These are phyloP conservation scores for Bubo bubo DNA, from an alignment of 2,113 vertebrate species.

Conservation along the genomic window DNA sequence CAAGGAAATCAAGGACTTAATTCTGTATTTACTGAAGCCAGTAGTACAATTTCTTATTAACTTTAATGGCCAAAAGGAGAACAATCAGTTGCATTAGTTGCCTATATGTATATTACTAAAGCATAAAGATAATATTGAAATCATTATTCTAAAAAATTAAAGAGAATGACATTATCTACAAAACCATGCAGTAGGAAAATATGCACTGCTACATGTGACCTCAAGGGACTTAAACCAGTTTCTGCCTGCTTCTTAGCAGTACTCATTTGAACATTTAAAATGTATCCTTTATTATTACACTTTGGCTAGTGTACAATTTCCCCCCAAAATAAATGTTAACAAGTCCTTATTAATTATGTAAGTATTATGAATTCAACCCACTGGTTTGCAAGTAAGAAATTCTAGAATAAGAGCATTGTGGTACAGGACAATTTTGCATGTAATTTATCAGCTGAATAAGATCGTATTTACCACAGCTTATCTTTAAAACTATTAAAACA, in stretches of 20 bases:
- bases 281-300: not conserved
- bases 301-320: not conserved
- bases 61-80: conserved; percentile 33
- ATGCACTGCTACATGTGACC: not conserved
- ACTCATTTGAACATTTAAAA: not conserved
- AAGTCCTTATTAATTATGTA: conserved; percentile 16
- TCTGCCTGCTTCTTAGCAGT: not conserved
- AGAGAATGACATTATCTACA: conserved; percentile 24
- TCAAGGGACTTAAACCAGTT: not conserved
- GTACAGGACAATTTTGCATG: not conserved
- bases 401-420: not conserved
- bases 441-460: not conserved
- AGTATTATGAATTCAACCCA: not conserved
- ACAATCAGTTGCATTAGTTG: conserved; percentile 27
- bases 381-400: not conserved
- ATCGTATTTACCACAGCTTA: not conserved
- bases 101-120: not conserved
- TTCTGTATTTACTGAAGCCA: not conserved
- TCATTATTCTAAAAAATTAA: not conserved
- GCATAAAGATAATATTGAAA: conserved; percentile 20
- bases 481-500: conserved; percentile 7
- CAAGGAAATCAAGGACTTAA: not conserved
- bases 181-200: conserved; percentile 23
- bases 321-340: not conserved
- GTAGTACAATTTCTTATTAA: conserved; percentile 18